Base-by-base conservation (phyloP, 2,797 vertebrate species). In the Liasis olivaceus region DNA sequence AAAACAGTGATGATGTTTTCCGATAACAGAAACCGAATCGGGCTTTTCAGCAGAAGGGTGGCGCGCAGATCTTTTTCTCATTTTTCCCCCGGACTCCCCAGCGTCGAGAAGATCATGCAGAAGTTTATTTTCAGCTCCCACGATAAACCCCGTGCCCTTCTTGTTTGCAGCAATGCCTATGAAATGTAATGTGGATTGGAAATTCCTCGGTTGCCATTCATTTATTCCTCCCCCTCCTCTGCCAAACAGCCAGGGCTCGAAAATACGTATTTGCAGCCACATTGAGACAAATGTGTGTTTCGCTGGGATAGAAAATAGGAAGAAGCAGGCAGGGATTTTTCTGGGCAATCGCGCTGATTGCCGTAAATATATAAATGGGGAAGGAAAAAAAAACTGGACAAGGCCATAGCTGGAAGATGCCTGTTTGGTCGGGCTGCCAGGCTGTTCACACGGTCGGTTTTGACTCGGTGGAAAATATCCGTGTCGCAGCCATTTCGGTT, bases 381-480 rank as follows among this genome's bases (percentile, higher is more conserved):
- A 9, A 24, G 2, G 1, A 12, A 31, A 60, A 60, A 22, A 62
- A 24, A 69, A 89, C 85, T 92, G 95, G 93, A 94, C 94, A 77
- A 42, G 51, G 7, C 12, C 91, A 26, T 90, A 87, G 91, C 91
- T 88, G 3, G 93, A 87, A 89, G 51, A 20, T 64, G 86, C 93
- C 95, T 95, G 91, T 94, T 93, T 96, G 94, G 81, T 1, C 85
- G 59, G 95, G 91, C 95, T 96, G 95, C 92, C 62, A 14, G 91
- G 94, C 95, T 47, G 92, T 84, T 93, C 94, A 95, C 96, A 94
- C 96, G 96, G 95, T 96, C 94, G 93, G 94, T 94, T 96, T 95
- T 94, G 94, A 96, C 93, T 94, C 94, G 93, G 93, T 93, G 92
- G 1, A 0, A 91, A 90, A 92, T 92, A 90, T 31, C 63, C n/a